Conservation (phyloP, 53 echinoderm and acorn worm species). For the Crossaster papposus region DNA sequence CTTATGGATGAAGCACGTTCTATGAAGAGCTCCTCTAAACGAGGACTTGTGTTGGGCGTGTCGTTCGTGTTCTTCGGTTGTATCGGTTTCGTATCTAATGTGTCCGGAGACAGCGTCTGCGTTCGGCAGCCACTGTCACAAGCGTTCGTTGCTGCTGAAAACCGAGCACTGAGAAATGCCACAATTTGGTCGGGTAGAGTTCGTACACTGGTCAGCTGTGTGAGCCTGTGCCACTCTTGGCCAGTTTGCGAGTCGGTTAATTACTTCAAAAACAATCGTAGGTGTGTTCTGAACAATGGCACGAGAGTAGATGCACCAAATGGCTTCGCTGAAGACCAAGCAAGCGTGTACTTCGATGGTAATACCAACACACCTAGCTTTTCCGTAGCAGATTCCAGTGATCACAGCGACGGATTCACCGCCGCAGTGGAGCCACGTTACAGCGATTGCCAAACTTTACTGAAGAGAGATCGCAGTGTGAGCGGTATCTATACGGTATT, state of each 20-base stretch:
- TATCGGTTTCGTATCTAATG: background rate
- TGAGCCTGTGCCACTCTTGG: background rate
- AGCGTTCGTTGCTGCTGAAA: background rate
- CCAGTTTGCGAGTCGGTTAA: background rate
- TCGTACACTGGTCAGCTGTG: background rate
- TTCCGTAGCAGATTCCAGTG: too few species aligned
- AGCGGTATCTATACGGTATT: conserved; percentile 24
- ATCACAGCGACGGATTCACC: too few species aligned
- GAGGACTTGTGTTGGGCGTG: too few species aligned
- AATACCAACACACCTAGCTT: background rate
- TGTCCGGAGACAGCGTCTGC: background rate
- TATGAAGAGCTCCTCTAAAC: too few species aligned
- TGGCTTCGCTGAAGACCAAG: background rate
- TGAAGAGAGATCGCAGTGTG: background rate
- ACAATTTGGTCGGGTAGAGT: background rate
- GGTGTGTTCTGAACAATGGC: conserved; percentile 8
- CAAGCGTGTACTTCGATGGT: background rate
- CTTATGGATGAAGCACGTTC: too few species aligned
- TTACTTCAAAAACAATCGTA: background rate
- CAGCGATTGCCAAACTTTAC: background rate
- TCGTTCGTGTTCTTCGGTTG: background rate
- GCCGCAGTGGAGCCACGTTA: background rate
- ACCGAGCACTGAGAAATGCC: background rate
- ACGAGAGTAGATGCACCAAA: background rate
- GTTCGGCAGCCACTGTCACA: background rate